Conservation (phyloP, 2,888 invertebrate genomes). For the Ecdyonurus torrentis region DNA sequence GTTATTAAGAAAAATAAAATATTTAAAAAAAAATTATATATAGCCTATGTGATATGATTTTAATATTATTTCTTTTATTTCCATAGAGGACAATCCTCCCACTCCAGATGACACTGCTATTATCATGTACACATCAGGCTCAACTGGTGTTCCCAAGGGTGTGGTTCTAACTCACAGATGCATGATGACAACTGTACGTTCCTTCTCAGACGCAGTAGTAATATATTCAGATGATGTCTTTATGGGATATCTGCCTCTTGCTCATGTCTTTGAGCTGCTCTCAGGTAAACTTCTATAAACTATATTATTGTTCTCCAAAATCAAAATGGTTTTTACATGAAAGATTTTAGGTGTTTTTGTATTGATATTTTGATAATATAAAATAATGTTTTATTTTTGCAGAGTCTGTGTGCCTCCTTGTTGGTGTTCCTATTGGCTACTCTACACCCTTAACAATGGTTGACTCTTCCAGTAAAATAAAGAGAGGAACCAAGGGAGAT, state of each 20-base stretch:
- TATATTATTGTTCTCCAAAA: not conserved
- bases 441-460: slow-evolving; percentile 89
- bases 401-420: slow-evolving; percentile 53
- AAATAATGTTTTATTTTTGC: not conserved
- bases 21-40: no score
- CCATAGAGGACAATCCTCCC: slow-evolving; percentile 42
- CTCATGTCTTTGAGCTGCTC: slow-evolving; percentile 90
- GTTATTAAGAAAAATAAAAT: not conserved
- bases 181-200: slow-evolving; percentile 60
- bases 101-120: slow-evolving; percentile 70
- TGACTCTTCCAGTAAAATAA: slow-evolving; percentile 87
- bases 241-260: slow-evolving; percentile 90
- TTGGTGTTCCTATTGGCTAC: slow-evolving; percentile 88
- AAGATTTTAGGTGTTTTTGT: not conserved
- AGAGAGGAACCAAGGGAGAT: slow-evolving; percentile 88
- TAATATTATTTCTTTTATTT: no score
- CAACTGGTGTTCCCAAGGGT: slow-evolving; percentile 89
- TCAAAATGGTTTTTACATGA: not conserved
- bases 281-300: slow-evolving; percentile 36
- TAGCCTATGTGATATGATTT: no score
- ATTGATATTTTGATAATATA: not conserved
- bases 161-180: slow-evolving; percentile 68
- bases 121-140: slow-evolving; percentile 98
- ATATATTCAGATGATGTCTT: slow-evolving; percentile 57
- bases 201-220: slow-evolving; percentile 60